Evolutionary conservation across 2,888 invertebrate species (phyloP).

Genomic region (Hypomecis punctinalis): DNA sequence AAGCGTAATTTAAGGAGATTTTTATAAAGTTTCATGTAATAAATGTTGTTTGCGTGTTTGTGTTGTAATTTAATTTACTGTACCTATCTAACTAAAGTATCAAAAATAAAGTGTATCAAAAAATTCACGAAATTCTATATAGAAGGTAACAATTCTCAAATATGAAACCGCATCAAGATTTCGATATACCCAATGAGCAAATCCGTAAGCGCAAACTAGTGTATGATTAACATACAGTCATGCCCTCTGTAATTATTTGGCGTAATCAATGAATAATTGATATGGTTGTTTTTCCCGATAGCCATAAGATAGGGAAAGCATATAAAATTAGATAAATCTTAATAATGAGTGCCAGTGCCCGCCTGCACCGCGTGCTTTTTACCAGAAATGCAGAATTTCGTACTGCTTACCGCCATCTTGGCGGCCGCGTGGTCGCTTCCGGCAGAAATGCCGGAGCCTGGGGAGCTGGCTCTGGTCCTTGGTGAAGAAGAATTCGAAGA

Average conservation of each 20-base stretch:
- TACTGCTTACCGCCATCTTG: conserved; percentile 49
- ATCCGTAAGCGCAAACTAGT: too few species aligned
- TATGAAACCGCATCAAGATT: too few species aligned
- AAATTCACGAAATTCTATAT: too few species aligned
- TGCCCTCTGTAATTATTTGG: not conserved
- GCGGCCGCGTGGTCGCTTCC: conserved; percentile 53
- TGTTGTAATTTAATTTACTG: too few species aligned
- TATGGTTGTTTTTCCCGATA: conserved; percentile 2
- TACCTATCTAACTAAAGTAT: too few species aligned
- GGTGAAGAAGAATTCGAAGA: conserved; percentile 79
- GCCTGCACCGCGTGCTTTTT: conserved; percentile 8
- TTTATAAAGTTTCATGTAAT: too few species aligned
- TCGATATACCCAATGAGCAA: too few species aligned
- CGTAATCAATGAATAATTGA: conserved; percentile 4
- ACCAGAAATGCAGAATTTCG: conserved; percentile 42
- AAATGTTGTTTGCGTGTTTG: too few species aligned
- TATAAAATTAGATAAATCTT: conserved; percentile 32
- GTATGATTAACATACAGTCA: not conserved
- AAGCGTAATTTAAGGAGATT: too few species aligned
- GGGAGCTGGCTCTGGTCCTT: conserved; percentile 65
- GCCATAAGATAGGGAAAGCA: conserved; percentile 7
- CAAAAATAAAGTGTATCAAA: too few species aligned
- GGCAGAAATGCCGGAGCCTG: conserved; percentile 64
- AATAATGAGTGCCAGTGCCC: conserved; percentile 25
- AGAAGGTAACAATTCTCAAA: too few species aligned